These are phyloP conservation scores for Stichodactyla mertensii DNA, from an alignment of 64 coral and sea anemone species.

Conservation along the genomic window DNA sequence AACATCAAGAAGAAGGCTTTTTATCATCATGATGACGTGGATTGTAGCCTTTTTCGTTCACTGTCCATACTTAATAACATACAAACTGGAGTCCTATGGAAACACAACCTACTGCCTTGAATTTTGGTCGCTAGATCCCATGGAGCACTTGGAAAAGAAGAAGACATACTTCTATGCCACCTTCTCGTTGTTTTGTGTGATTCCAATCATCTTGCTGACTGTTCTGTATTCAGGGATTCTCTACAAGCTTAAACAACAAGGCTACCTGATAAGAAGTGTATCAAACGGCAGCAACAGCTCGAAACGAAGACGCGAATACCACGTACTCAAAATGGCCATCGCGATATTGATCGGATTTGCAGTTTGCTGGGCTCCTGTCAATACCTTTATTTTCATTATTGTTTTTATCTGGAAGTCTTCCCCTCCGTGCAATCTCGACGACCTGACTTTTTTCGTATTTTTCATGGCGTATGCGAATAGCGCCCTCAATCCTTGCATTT, in stretches of 20 bases:
- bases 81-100: not conserved
- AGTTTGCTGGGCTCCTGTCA: conserved; percentile 17
- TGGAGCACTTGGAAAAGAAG: not conserved
- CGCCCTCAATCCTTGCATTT: conserved; percentile 15
- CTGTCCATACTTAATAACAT: conserved; percentile 2
- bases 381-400: conserved; percentile 10
- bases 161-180: not conserved
- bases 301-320: conserved; percentile 10
- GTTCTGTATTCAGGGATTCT: conserved; percentile 22
- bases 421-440: not conserved
- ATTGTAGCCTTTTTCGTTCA: conserved; percentile 15
- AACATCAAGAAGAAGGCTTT: not conserved
- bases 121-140: not conserved
- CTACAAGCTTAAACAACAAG: conserved; percentile 24
- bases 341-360: conserved; percentile 15
- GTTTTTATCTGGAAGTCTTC: conserved; percentile 15
- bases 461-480: conserved; percentile 21
- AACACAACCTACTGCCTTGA: not conserved
- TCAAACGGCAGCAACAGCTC: conserved; percentile 13
- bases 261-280: conserved; percentile 17
- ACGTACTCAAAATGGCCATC: conserved; percentile 28
- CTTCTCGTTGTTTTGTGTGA: not conserved
- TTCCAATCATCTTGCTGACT: not conserved
- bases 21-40: conserved; percentile 22
- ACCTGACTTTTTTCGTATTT: conserved; percentile 1